Conservation (phyloP, 2,797 vertebrate species). For the Gobio occitaniae region DNA sequence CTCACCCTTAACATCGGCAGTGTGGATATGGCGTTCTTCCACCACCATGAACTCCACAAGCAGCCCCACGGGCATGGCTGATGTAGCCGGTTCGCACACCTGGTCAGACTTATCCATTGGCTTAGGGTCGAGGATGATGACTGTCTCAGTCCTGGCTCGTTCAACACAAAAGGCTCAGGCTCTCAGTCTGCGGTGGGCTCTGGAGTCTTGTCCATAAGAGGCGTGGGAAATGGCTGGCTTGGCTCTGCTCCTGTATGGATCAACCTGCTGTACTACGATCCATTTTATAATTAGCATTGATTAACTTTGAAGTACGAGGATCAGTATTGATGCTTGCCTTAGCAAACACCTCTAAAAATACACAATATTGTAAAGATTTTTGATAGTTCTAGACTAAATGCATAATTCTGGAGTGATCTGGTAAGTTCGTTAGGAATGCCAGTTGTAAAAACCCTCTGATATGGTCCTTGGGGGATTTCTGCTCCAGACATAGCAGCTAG, state of each 20-base stretch:
- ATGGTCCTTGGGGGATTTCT: neutral
- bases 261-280: too few species aligned
- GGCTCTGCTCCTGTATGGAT: neutral
- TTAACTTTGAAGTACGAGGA: neutral
- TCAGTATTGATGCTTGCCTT: neutral
- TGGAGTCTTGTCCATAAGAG: neutral
- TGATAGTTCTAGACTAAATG: neutral
- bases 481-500: too few species aligned
- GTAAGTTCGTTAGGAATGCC: neutral
- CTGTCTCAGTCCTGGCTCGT: neutral
- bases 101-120: neutral
- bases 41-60: too few species aligned
- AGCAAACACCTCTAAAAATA: slow-evolving; percentile 1
- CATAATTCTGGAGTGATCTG: neutral
- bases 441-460: neutral
- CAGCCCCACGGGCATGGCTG: too few species aligned
- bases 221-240: neutral
- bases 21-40: too few species aligned
- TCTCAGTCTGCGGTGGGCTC: too few species aligned
- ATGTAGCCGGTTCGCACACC: too few species aligned
- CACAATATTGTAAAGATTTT: neutral
- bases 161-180: neutral
- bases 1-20: too few species aligned
- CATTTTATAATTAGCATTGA: neutral
- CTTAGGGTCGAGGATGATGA: too few species aligned